Evolutionary conservation across 30 jellyfish, hydroid and myxozoan species (phyloP), one percentile per base, ranked within the genome.

Genomic region (Rhopilema esculentum): DNA sequence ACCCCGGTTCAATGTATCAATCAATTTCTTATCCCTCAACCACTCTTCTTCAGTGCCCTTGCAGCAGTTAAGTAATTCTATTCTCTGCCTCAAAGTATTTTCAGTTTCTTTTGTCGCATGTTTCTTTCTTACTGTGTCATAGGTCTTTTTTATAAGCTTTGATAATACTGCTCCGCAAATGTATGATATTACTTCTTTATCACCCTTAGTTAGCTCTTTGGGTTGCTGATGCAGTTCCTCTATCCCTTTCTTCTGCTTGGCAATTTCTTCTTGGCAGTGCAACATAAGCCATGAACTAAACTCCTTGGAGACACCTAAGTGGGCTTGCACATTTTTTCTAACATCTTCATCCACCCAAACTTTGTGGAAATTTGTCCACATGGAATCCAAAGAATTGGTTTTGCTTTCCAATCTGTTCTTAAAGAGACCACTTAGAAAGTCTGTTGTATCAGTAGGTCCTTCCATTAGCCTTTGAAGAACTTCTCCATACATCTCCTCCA

Each of bases 241-340:
- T 17, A 48, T 31, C 33, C 69, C 49, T 23, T 32, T 23, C 0
- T 76, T 26, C 51, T 76, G 73, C 64, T 76, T 76, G 26, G 75
- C 86, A 19, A 76, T 76, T 76, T 76, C 75, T 50, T 76, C 86
- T 48, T 76, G 84, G 84, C 84, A 72, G 49, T 72, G 51, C 85
- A 74, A 74, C 85, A 74, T 19, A 29, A 74, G 85, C 85, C 85
- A 74, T 18, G 85, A 74, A 25, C 85, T 0, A 74, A 74, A 74
- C 70, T 74, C 70, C 51, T 74, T 40, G 21, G 70, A 66, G 0
- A 74, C 85, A 40, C 51, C 85, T 49, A 74, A 48, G 32, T 66
- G 51, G 49, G 22, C 72, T 8, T 26, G 49, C 70, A 74, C 21
- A 1, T 16, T 24, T 30, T 64, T 20, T 1, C 69, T 74, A 16